Percentiles rank a stretch among this genome's conserved stretches.
These are phyloP conservation scores for Euproctis similis DNA, from an alignment of 2,888 invertebrate genomes.

Conservation along the genomic window DNA sequence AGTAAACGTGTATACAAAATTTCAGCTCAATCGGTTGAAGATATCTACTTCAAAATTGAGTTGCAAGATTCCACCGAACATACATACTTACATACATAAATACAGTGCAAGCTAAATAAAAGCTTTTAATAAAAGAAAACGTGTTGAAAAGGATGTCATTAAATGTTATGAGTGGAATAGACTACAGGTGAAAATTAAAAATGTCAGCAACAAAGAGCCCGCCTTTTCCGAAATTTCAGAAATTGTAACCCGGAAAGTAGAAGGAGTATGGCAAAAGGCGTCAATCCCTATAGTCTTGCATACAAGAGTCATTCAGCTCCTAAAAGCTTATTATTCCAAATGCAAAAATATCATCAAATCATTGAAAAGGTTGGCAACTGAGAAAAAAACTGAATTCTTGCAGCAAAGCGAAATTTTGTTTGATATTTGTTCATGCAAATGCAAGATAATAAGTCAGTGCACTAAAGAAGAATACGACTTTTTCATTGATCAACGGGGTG, in stretches of 20 bases:
- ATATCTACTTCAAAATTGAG: too few relatives aligned
- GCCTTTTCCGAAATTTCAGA: neutral
- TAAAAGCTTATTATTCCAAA: neutral
- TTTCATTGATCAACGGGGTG: neutral
- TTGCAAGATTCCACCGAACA: too few relatives aligned
- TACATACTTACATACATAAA: too few relatives aligned
- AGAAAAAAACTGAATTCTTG: slow-evolving; percentile 1
- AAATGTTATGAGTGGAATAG: neutral
- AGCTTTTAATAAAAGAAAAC: too few relatives aligned
- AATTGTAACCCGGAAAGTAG: neutral
- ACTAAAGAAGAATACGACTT: neutral
- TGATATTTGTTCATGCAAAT: slow-evolving; percentile 1
- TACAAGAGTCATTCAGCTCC: neutral
- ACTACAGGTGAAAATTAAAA: too few relatives aligned
- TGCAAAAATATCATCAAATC: neutral
- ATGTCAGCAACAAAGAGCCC: neutral
- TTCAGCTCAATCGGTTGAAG: too few relatives aligned
- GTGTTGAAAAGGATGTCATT: neutral
- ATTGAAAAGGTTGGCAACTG: neutral
- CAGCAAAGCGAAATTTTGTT: neutral
- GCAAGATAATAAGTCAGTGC: slow-evolving; percentile 1
- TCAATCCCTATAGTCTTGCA: slow-evolving; percentile 1
- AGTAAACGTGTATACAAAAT: too few relatives aligned
- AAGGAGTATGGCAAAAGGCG: neutral
- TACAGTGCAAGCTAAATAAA: too few relatives aligned